phyloP scores from a whole-genome alignment of 2,888 invertebrate genomes.

The Omphaloscelis lunosa region DNA sequence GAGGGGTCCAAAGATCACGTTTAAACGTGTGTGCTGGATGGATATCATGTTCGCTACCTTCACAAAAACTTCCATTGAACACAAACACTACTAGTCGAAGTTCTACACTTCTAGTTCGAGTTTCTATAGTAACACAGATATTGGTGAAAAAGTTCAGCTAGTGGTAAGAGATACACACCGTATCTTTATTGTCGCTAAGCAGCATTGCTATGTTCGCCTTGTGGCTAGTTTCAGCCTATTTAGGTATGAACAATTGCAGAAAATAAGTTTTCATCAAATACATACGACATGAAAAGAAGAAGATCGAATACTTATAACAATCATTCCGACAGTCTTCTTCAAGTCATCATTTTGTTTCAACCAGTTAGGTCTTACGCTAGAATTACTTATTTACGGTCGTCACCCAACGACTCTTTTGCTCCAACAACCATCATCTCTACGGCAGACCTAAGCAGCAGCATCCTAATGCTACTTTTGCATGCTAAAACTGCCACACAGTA shows the following conservation, averaged over 20 bases:
- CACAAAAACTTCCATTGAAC: slow-evolving; percentile 15
- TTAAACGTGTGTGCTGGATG: slow-evolving; percentile 17
- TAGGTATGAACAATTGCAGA: not conserved
- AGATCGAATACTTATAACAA: not conserved
- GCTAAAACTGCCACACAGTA: not conserved
- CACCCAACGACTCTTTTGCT: not conserved
- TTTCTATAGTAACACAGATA: too few species aligned
- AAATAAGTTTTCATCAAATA: not conserved
- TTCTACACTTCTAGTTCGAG: too few species aligned
- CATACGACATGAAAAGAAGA: not conserved
- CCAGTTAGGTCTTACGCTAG: not conserved
- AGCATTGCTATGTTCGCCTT: not conserved
- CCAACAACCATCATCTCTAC: not conserved
- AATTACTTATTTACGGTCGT: not conserved
- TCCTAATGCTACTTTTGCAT: not conserved
- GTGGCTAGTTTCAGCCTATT: not conserved
- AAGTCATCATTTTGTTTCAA: not conserved
- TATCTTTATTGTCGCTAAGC: not conserved
- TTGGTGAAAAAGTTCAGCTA: not conserved
- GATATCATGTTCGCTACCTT: slow-evolving; percentile 19
- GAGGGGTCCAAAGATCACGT: slow-evolving; percentile 48
- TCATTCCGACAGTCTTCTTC: not conserved
- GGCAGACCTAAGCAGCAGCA: not conserved
- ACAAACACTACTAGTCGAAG: not conserved
- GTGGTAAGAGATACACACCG: not conserved